These are phyloP conservation scores for Psilopogon haemacephalus DNA, from an alignment of 2,113 vertebrate genomes.

Conservation along the genomic window DNA sequence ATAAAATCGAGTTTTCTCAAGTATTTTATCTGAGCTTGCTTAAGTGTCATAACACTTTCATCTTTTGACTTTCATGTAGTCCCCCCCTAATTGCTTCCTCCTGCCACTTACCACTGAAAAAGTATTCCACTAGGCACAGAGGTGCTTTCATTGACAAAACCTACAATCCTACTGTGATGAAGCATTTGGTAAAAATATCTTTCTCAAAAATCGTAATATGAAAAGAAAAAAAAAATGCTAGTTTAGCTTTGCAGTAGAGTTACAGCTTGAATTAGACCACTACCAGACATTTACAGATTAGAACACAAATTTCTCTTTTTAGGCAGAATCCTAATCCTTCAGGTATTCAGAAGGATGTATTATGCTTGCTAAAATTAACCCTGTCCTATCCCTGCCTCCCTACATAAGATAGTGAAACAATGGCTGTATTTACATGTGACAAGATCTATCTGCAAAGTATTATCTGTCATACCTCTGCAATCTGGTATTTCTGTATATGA, in stretches of 20 bases:
- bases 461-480: neutral
- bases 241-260: neutral
- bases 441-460: neutral
- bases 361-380: neutral
- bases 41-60: slow-evolving; percentile 50
- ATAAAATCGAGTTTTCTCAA: slow-evolving; percentile 45
- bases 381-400: neutral
- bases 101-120: slow-evolving; percentile 3
- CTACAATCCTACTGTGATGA: neutral
- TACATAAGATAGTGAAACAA: neutral
- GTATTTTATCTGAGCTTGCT: slow-evolving; percentile 38
- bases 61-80: slow-evolving; percentile 34
- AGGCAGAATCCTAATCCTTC: neutral
- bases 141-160: slow-evolving; percentile 38
- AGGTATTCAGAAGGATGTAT: neutral
- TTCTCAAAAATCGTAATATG: neutral
- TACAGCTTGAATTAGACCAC: neutral
- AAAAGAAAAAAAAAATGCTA: neutral
- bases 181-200: neutral
- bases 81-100: neutral
- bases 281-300: neutral
- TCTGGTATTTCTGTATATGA: neutral
- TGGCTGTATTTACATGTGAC: neutral
- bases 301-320: neutral
- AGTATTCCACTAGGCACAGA: slow-evolving; percentile 6